Conservation (phyloP, 1,140 invertebrate species). For the Drosophila sucinea region DNA sequence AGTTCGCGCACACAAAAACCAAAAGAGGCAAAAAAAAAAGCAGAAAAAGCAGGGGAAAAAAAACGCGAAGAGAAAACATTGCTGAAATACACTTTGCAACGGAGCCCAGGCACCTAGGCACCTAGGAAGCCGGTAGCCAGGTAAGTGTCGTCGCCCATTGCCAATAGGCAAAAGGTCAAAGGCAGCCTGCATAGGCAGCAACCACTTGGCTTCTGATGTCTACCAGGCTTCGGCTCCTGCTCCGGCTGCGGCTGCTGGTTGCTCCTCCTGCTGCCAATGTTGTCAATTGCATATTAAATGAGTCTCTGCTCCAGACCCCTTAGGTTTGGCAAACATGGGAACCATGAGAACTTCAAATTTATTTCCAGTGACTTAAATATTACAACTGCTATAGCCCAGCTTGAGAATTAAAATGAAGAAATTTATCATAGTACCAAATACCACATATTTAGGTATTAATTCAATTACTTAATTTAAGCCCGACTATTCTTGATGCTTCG, state of each 20-base stretch:
- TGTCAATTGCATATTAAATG: slow-evolving; percentile 13
- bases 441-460: too few species aligned
- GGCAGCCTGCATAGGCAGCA: neutral
- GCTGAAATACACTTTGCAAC: slow-evolving; percentile 1
- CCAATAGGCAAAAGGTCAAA: slow-evolving; percentile 12
- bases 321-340: neutral
- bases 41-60: neutral
- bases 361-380: neutral
- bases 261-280: slow-evolving; percentile 2
- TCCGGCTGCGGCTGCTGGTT: neutral
- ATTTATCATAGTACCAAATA: too few species aligned
- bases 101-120: neutral
- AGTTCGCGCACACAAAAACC: slow-evolving; percentile 7
- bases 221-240: neutral
- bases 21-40: neutral
- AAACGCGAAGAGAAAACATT: neutral
- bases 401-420: neutral
- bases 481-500: too few species aligned
- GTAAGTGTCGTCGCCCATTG: slow-evolving; percentile 4
- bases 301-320: neutral
- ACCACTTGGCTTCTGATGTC: slow-evolving; percentile 2
- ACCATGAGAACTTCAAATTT: neutral
- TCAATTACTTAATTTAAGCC: too few species aligned
- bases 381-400: neutral
- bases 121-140: neutral